A percentile compares a stretch with the other conserved stretches of the same genome.
phyloP scores from a whole-genome alignment of 2,113 vertebrate genomes.

The Equus quagga region DNA sequence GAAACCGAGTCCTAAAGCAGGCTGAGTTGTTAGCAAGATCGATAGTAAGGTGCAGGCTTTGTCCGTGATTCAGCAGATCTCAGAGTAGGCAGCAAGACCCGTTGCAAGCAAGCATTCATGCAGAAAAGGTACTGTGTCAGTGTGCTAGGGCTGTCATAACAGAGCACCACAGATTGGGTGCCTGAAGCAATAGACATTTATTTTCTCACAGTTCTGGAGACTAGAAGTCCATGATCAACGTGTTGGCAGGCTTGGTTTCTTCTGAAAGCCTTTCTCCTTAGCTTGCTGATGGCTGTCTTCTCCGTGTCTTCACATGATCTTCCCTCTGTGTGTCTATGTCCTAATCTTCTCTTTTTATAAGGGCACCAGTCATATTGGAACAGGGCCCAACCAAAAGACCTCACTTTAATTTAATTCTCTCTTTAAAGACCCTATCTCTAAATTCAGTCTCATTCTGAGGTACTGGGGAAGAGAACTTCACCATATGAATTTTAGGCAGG shows the following conservation, averaged over 20 bases:
- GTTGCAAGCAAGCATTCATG: background rate
- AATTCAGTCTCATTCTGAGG: background rate
- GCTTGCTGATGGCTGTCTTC: background rate
- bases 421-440: background rate
- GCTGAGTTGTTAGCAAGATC: background rate
- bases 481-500: background rate
- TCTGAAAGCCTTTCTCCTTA: background rate
- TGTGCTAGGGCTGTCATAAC: background rate
- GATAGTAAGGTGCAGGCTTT: background rate
- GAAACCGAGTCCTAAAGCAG: background rate
- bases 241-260: background rate
- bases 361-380: background rate
- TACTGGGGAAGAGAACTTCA: background rate
- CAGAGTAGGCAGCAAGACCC: background rate
- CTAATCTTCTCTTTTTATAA: background rate
- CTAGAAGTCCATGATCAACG: background rate
- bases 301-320: background rate
- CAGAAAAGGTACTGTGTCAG: background rate
- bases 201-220: background rate
- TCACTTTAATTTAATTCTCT: background rate
- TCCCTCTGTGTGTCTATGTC: background rate
- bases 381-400: background rate
- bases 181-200: background rate
- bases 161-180: background rate
- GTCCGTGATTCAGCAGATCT: background rate